Conservation (phyloP, 2,113 vertebrate species). For the Oostethus manadensis region DNA sequence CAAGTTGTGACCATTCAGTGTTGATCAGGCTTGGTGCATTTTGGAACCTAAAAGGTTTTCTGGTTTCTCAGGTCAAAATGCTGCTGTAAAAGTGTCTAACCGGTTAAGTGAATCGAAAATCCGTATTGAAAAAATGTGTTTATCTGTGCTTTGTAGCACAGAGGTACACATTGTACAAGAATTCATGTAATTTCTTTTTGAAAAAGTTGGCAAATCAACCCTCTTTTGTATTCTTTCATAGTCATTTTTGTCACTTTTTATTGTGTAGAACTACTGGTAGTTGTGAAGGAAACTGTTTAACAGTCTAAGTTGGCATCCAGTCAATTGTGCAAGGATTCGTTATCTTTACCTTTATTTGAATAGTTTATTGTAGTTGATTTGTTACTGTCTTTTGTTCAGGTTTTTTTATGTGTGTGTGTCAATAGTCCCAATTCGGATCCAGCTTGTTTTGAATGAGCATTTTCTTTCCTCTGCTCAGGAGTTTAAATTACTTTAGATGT, state of each 20-base stretch:
- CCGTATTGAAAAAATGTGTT: too few relatives aligned
- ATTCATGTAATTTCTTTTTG: background rate
- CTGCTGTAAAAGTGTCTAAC: constrained; percentile 18
- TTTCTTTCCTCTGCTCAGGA: constrained; percentile 14
- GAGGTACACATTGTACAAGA: too few relatives aligned
- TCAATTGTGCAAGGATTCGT: constrained; percentile 13
- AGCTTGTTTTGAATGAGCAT: constrained; percentile 14
- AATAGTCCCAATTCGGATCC: background rate
- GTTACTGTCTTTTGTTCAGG: background rate
- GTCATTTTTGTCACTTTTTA: background rate
- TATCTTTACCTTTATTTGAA: background rate
- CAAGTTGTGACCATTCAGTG: background rate
- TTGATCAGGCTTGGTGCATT: background rate
- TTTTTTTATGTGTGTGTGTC: background rate
- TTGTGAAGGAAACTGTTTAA: constrained; percentile 9
- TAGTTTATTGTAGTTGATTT: too few relatives aligned
- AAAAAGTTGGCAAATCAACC: constrained; percentile 13
- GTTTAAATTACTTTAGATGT: constrained; percentile 29
- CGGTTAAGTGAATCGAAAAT: background rate
- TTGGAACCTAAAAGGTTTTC: constrained; percentile 11
- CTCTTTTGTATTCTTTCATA: background rate
- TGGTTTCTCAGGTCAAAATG: constrained; percentile 40
- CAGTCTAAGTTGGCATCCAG: constrained; percentile 1
- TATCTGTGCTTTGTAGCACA: too few relatives aligned
- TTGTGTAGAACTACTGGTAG: constrained; percentile 13